phyloP scores from a whole-genome alignment of 92 coral and sea anemone genomes.

The Chrysogorgia sp. region DNA sequence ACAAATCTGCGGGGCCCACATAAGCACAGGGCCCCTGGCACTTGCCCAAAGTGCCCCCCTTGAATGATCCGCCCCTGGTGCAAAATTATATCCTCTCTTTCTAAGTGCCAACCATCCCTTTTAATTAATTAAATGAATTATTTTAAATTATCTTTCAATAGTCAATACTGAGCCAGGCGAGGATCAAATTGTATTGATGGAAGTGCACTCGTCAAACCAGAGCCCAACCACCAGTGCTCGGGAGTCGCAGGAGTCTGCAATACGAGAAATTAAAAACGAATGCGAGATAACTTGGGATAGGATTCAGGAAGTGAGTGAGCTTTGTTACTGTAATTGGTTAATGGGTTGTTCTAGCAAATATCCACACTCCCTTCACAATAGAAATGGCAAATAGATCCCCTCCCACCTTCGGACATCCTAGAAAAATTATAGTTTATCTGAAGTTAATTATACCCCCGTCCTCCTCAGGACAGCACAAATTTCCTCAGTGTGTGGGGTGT shows the following conservation, averaged over 20 bases:
- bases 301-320: conserved; percentile 29
- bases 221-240: conserved; percentile 16
- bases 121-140: no score
- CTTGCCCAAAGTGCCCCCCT: no score
- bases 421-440: background rate
- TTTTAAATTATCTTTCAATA: background rate
- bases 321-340: no score
- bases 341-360: no score
- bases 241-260: background rate
- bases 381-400: no score
- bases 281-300: conserved; percentile 28
- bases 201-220: background rate
- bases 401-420: no score
- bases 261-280: conserved; percentile 16
- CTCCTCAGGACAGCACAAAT: background rate
- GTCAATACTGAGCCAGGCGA: background rate
- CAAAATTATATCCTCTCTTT: no score
- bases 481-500: background rate
- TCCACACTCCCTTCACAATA: no score
- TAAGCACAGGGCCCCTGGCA: no score
- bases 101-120: no score
- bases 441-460: background rate
- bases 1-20: no score
- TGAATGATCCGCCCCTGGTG: no score
- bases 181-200: background rate